phyloP scores from a whole-genome alignment of 2,797 vertebrate species.

The Eulemur rubriventer region DNA sequence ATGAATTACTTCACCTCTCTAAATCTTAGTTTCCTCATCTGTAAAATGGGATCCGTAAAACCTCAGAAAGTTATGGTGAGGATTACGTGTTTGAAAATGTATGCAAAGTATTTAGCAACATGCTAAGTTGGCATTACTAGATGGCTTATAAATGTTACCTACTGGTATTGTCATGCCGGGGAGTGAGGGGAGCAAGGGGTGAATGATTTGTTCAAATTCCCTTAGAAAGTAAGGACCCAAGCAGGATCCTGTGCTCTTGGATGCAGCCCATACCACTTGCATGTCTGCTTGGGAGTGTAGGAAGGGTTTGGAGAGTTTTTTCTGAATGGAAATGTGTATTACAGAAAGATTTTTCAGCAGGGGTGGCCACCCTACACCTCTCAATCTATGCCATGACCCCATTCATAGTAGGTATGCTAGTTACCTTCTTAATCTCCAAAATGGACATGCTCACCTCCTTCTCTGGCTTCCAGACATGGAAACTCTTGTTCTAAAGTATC shows the following conservation, averaged over 20 bases:
- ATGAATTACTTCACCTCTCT: background rate
- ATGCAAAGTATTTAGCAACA: background rate
- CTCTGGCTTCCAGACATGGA: background rate
- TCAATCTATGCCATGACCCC: background rate
- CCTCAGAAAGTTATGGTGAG: background rate
- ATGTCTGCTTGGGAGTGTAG: background rate
- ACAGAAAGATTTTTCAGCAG: background rate
- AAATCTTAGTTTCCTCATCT: constrained; percentile 66
- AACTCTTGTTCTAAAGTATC: background rate
- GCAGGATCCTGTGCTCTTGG: background rate
- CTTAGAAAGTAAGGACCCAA: background rate
- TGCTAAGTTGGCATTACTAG: background rate
- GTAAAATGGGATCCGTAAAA: constrained; percentile 29
- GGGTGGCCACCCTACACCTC: too few species aligned
- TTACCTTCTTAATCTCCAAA: background rate
- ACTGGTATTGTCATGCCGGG: background rate
- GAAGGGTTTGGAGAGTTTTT: background rate
- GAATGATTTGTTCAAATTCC: background rate
- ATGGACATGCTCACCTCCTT: background rate
- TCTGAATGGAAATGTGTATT: background rate
- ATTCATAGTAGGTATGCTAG: background rate
- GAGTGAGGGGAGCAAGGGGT: background rate
- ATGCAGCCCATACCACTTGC: background rate
- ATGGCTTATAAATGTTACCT: background rate
- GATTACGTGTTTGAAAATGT: background rate